Evolutionary conservation across 2,888 invertebrate genomes (phyloP).

Genomic region (Ophioninae sp.): DNA sequence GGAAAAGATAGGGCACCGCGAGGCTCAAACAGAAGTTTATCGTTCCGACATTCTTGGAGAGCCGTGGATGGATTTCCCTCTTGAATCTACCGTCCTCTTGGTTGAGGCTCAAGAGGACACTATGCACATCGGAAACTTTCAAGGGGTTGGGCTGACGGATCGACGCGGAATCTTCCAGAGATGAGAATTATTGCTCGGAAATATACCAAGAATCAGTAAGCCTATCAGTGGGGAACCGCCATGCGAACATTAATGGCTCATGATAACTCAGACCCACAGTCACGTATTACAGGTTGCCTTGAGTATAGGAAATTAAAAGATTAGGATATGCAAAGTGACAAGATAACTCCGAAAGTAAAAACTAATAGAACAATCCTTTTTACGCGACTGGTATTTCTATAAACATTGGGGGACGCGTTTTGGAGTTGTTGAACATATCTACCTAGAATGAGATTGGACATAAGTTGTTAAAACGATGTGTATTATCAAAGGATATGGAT

Average conservation of each 20-base stretch:
- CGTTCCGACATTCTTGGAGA: slow-evolving; percentile 79
- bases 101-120: slow-evolving; percentile 51
- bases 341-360: neutral
- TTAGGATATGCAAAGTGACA: neutral
- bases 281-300: neutral
- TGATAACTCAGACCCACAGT: neutral
- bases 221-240: neutral
- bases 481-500: slow-evolving; percentile 64
- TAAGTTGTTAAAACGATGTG: slow-evolving; percentile 50
- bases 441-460: slow-evolving; percentile 72
- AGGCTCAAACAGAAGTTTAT: slow-evolving; percentile 79
- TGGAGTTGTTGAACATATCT: slow-evolving; percentile 21
- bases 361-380: neutral
- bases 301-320: neutral
- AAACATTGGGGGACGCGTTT: slow-evolving; percentile 5
- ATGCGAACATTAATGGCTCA: slow-evolving; percentile 5
- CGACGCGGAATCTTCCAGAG: slow-evolving; percentile 46
- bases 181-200: slow-evolving; percentile 35
- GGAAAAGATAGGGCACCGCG: slow-evolving; percentile 75
- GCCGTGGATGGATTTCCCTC: slow-evolving; percentile 79
- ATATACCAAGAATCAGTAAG: slow-evolving; percentile 30
- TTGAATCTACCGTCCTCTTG: slow-evolving; percentile 67
- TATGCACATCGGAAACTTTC: slow-evolving; percentile 34
- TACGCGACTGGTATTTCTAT: neutral
- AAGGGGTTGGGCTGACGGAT: slow-evolving; percentile 35